Base-by-base conservation (phyloP, 2,797 vertebrate species). In the Harpagifer antarcticus region DNA sequence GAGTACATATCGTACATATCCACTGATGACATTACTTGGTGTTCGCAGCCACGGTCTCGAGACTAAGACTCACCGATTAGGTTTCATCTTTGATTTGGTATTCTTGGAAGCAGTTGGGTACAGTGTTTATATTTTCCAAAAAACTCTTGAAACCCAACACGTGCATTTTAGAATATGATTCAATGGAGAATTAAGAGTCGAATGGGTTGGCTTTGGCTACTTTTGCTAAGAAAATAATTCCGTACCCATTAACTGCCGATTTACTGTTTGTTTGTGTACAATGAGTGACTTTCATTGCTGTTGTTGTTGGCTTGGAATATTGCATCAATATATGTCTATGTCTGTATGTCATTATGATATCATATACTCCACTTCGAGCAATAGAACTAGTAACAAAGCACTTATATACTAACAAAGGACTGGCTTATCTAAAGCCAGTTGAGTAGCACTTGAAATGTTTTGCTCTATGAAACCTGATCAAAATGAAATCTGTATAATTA, bases 51-150 rank as follows among this genome's bases (percentile, higher is more conserved):
- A 48, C 59, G 27, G 60, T 48, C 23, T 9, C 43, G 49, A 43
- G 37, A 65, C 63, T 53, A 23, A 55, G 13, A 60, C 37, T 42
- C 33, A 16, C 44, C 37, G 40, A 49, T 75, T 33, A 31, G 16
- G 37, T 63, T 81, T 72, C 27, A 60, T 0, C 6, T 62, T 78
- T 56, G 59, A 71, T 78, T 65, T 81, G 52, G 47, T 72, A 12
- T 68, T 74, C 54, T 69, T 78, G 72, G 76, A 77, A 65, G 5
- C 47, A 49, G 49, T 45, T 19, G 6, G 20, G 43, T 17, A 0
- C 10, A 1, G 17, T 52, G 59, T 79, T 74, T 69, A 75, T 33
- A 37, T n/a, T n/a, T n/a, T n/a, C n/a, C n/a, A 37, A 37, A 37
- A 68, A 74, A 54, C 44, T 9, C 31, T 5, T 64, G 10, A 44